Conservation (phyloP, 2,113 vertebrate species). For the Gulo gulo region DNA sequence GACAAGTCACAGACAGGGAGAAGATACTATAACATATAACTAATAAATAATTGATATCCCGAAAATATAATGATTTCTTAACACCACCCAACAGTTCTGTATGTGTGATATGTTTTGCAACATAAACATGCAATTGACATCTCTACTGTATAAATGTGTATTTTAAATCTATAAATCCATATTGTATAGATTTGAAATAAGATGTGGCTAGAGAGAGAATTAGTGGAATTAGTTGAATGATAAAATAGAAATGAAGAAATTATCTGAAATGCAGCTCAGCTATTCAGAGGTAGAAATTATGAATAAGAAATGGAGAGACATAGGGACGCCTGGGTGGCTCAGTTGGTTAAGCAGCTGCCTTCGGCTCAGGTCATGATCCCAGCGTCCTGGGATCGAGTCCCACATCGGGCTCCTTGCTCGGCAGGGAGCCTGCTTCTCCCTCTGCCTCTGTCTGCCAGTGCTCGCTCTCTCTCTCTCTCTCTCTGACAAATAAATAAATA, state of each 20-base stretch:
- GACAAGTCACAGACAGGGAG: background rate
- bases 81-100: background rate
- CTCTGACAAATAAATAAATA: no score
- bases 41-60: background rate
- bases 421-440: no score
- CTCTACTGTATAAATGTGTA: background rate
- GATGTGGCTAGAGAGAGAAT: background rate
- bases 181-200: background rate
- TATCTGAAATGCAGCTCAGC: background rate
- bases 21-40: background rate
- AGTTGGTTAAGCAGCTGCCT: no score
- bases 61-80: background rate
- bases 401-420: no score
- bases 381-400: no score
- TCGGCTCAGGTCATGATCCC: no score
- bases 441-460: no score
- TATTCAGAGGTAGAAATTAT: background rate
- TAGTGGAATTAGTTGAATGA: background rate
- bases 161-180: background rate
- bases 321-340: no score
- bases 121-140: background rate
- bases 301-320: background rate
- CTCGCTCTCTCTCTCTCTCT: no score
- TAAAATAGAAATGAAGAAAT: background rate
- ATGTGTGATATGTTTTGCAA: background rate